These are phyloP conservation scores for Xiphorhynchus erythropygius DNA, from an alignment of 2,797 vertebrate species.

Conservation along the genomic window DNA sequence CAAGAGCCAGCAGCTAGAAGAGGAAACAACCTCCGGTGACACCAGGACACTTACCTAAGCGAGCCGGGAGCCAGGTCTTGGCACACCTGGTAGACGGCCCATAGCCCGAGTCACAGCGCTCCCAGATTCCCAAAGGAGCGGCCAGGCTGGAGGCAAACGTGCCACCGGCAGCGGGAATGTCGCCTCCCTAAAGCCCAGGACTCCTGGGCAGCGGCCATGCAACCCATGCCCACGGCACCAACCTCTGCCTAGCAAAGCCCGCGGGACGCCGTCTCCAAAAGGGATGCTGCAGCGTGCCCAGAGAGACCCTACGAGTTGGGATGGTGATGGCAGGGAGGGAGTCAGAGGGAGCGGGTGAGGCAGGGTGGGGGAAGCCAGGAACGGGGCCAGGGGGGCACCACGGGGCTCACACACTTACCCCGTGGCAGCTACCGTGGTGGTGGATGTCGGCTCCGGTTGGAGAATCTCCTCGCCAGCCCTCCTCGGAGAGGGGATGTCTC, in stretches of 20 bases:
- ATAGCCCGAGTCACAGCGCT: background rate
- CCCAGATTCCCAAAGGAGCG: background rate
- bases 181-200: conserved; percentile 14
- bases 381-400: background rate
- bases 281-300: conserved; percentile 68
- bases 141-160: background rate
- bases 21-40: conserved; percentile 67
- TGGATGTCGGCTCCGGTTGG: conserved; percentile 91
- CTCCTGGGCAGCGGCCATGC: background rate
- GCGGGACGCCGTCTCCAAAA: conserved; percentile 57
- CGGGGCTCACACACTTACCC: conserved; percentile 87
- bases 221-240: background rate
- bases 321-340: conserved; percentile 67
- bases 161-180: background rate
- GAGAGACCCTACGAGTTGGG: conserved; percentile 62
- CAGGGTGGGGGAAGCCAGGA: conserved; percentile 42
- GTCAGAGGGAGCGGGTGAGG: conserved; percentile 41
- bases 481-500: conserved; percentile 91
- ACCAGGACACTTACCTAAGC: conserved; percentile 57
- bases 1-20: conserved; percentile 60
- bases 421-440: conserved; percentile 88
- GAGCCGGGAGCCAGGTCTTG: conserved; percentile 7
- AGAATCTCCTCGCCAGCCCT: conserved; percentile 95
- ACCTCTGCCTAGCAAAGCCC: conserved; percentile 52
- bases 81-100: background rate